Evolutionary conservation across 2,888 invertebrate species (phyloP).

Genomic region (Protophormia terraenovae): DNA sequence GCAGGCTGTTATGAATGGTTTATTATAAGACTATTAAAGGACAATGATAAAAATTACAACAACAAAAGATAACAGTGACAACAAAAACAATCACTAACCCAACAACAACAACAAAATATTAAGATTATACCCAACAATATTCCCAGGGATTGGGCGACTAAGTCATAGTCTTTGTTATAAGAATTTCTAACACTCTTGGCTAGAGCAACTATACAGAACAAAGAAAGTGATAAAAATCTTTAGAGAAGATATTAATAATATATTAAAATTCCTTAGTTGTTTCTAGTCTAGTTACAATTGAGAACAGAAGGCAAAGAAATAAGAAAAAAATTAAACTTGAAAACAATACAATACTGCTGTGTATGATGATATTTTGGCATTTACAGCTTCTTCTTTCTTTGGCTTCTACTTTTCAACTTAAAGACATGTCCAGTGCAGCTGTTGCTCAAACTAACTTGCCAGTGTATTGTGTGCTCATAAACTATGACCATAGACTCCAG

Average conservation of each 20-base stretch:
- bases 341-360: conserved; percentile 32
- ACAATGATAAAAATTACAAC: conserved; percentile 50
- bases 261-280: conserved; percentile 62
- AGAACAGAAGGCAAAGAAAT: conserved; percentile 5
- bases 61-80: neutral
- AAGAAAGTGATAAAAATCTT: conserved; percentile 54
- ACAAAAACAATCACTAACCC: neutral
- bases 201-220: neutral
- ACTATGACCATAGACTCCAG: neutral
- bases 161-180: conserved; percentile 28
- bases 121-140: conserved; percentile 32
- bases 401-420: neutral
- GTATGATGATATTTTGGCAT: conserved; percentile 48
- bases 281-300: conserved; percentile 27
- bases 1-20: conserved; percentile 67
- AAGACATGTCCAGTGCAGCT: conserved; percentile 63
- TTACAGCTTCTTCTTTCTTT: conserved; percentile 33
- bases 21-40: conserved; percentile 65
- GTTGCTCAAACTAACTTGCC: conserved; percentile 50
- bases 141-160: conserved; percentile 10
- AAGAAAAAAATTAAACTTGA: conserved; percentile 18
- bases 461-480: conserved; percentile 16
- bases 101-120: conserved; percentile 5
- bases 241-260: conserved; percentile 55
- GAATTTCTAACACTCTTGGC: conserved; percentile 42